Evolutionary conservation across 2,888 invertebrate genomes (phyloP), one percentile per base, ranked within the genome.

Genomic region (Lepidochrysops patricia): DNA sequence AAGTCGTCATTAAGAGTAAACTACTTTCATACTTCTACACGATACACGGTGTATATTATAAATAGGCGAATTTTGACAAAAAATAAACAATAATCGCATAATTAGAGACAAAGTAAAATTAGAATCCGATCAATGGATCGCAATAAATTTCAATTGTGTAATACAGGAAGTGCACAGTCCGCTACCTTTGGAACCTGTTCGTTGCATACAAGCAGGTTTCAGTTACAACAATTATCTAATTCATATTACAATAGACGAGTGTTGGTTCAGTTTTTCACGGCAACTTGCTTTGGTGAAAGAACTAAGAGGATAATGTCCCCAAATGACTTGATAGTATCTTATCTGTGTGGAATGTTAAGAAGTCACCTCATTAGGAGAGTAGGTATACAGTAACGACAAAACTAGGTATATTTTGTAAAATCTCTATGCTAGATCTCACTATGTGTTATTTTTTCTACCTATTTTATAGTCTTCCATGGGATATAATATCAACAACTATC

Each of bases 131-230:
- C 5, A 58, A 34, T 34, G 50, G 58, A 58, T 62, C 62, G 60
- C 60, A 58, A 50, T 66, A 63, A 60, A 60, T 58, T 19, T 57
- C 60, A 63, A 62, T 66, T 69, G 65, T 65, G 66, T 63, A 65
- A 66, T 32, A 32, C 60, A 65, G 67, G 66, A 68, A 68, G 57
- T 61, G 64, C 64, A 65, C 62, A 67, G 62, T 61, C 61, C 63
- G 62, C 56, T 67, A 67, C 66, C 66, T 67, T 60, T 62, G 37
- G 58, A 66, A 67, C 67, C 63, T 49, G 67, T 63, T 61, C 4
- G 59, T 67, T 68, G 65, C 66, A 63, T 64, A 62, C 57, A 59
- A 35, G 23, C 32, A 25, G 19, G 37, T 27, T 35, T 60, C 61
- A 49, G 32, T 60, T 57, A 57, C 57, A 52, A 23, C 29, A 29